Evolutionary conservation across 1,140 invertebrate genomes (phyloP), one percentile per base, ranked within the genome.

Genomic region (Rhizoglyphus robini): DNA sequence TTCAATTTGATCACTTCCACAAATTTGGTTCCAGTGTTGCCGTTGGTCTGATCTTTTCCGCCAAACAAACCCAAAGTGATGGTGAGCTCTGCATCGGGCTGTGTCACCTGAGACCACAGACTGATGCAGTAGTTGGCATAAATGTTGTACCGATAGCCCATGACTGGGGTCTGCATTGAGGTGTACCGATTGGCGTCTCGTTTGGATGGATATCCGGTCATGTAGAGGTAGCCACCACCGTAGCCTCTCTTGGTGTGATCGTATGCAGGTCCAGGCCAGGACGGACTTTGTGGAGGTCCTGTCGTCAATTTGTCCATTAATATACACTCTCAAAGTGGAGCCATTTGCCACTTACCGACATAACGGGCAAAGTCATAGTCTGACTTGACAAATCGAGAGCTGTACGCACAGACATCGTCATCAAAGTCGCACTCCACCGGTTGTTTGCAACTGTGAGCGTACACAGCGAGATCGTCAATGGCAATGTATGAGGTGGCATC

Each of bases 331-430:
- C n/a, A n/a, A n/a, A n/a, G n/a, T n/a, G n/a, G n/a, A n/a, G n/a
- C n/a, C n/a, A n/a, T n/a, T n/a, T n/a, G n/a, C n/a, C n/a, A n/a
- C n/a, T n/a, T n/a, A n/a, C n/a, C 41, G 23, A 46, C 41, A 23
- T 46, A 46, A 15, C 41, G 41, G 41, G 41, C 15, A 46, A 46
- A 46, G 41, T 46, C 41, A 23, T 46, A 46, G 23, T 46, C 41
- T 23, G 54, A 58, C 20, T n/a, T n/a, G 54, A 15, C 15, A 41
- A 15, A 58, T 15, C 48, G 15, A 29, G 54, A 15, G 20, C 15
- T 18, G 48, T 58, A 58, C 54, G 54, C n/a, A 58, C 54, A 58
- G 54, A 58, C n/a, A 41, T 58, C 54, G 54, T 58, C 54, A 41
- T 58, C 54, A 20, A 58, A 58, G 20, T 58, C 54, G 54, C 54